Conservation (phyloP, 2,888 invertebrate species). For the Holacanthella duospinosa region DNA sequence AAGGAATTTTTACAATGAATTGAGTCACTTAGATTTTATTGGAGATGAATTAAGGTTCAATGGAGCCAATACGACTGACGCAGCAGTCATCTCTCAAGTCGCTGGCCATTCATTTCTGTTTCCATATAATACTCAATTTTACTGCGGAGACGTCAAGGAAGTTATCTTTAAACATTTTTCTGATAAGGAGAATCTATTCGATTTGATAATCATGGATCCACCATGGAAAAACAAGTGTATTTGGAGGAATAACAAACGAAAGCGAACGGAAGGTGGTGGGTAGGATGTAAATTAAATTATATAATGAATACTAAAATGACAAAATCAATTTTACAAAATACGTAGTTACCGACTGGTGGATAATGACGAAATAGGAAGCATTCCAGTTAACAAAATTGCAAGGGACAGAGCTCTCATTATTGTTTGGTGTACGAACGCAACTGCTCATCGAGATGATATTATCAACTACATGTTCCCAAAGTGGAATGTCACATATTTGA, state of each 20-base stretch:
- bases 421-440: slow-evolving; percentile 87
- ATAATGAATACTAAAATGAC: not conserved
- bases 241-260: slow-evolving; percentile 56
- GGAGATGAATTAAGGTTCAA: slow-evolving; percentile 40
- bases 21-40: slow-evolving; percentile 36
- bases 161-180: slow-evolving; percentile 47
- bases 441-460: slow-evolving; percentile 56
- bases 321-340: slow-evolving; percentile 8
- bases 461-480: slow-evolving; percentile 60
- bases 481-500: slow-evolving; percentile 62
- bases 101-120: slow-evolving; percentile 47
- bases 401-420: slow-evolving; percentile 57
- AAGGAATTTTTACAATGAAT: slow-evolving; percentile 43
- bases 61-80: slow-evolving; percentile 51
- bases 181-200: slow-evolving; percentile 47
- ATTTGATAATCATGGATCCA: slow-evolving; percentile 80
- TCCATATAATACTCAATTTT: slow-evolving; percentile 57
- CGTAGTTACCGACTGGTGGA: slow-evolving; percentile 67
- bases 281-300: slow-evolving; percentile 43
- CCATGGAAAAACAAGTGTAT: slow-evolving; percentile 96
- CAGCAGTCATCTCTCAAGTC: slow-evolving; percentile 47
- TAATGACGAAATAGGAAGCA: slow-evolving; percentile 57
- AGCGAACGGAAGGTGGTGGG: slow-evolving; percentile 52
- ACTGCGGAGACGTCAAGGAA: slow-evolving; percentile 54
- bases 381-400: slow-evolving; percentile 59